Base-by-base conservation (phyloP, 2,797 vertebrate genomes). In the Pangasius mekongensis region DNA sequence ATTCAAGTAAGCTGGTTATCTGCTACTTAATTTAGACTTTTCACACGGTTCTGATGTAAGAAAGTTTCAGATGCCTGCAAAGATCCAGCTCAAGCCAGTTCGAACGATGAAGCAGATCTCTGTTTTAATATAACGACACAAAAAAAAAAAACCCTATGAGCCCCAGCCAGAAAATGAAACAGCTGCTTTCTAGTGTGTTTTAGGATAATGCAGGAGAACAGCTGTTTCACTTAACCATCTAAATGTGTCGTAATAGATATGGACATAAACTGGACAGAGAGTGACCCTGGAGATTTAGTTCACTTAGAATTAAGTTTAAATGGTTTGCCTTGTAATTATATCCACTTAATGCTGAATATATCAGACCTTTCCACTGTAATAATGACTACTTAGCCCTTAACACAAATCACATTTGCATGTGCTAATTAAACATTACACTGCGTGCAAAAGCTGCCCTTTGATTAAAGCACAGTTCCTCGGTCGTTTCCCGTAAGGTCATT, bases 381-480 rank as follows among this genome's bases (percentile, higher is more conserved):
- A 88, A 92, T 84, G 62, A 66, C 89, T 64, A 36, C 71, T 87
- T 87, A 78, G 85, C 91, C 90, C 82, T 62, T 85, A 89, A 71
- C 78, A 89, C 89, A 80, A 89, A 80, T 88, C 69, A 64, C 86
- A 77, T 91, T 92, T 89, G 84, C 88, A 87, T 56, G 5, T 73
- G 83, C 86, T 94, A 89, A 93, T 92, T 92, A 91, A 73, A 83
- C 89, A 91, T 90, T 77, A 89, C 84, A 69, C 87, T 80, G 60
- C 49, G 16, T 71, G 86, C 69, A 67, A 49, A 82, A 82, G 81
- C 81, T 47, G 60, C 39, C 14, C 81, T n/a, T 43, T 86, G 84
- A 86, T 90, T 86, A 89, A 86, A 83, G 58, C 77, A 71, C 76
- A n/a, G 71, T 89, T 86, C 80, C 80, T 58, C 49, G 86, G 76